A percentile compares a stretch with the other conserved stretches of the same genome.
phyloP scores from a whole-genome alignment of 2,797 vertebrate genomes.

The Anguilla megastoma region DNA sequence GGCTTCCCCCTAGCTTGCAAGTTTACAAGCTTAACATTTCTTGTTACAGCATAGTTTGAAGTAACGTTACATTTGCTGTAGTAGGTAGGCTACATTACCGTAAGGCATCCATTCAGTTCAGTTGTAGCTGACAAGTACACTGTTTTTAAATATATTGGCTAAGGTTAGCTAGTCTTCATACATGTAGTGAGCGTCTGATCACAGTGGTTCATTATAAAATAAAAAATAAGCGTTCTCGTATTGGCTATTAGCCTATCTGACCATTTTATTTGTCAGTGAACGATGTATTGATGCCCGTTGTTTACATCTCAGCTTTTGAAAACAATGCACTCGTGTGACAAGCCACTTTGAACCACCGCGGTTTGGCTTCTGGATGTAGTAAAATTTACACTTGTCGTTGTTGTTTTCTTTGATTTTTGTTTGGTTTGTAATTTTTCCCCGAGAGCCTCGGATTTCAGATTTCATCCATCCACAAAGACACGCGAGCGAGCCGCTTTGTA shows the following conservation, averaged over 20 bases:
- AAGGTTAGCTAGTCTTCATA: slow-evolving; percentile 18
- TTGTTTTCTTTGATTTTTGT: slow-evolving; percentile 20
- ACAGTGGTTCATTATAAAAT: not conserved
- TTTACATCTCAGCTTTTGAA: slow-evolving; percentile 12
- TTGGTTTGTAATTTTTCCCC: not conserved
- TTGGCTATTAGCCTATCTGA: not conserved
- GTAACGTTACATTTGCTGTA: not conserved
- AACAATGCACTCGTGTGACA: slow-evolving; percentile 21
- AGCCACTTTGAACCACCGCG: not conserved
- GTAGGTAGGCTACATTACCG: not conserved
- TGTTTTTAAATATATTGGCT: slow-evolving; percentile 7
- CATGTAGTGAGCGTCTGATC: not conserved
- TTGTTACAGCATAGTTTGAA: not conserved
- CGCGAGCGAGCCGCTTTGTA: not conserved
- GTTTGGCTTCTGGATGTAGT: slow-evolving; percentile 17
- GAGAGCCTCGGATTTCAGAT: not conserved
- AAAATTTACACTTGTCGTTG: not conserved
- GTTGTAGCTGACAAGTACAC: not conserved
- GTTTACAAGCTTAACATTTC: not conserved
- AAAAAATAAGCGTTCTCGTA: not conserved
- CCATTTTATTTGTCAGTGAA: not conserved
- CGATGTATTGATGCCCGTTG: not conserved
- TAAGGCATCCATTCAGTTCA: not conserved
- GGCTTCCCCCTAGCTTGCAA: not conserved
- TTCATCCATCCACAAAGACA: not conserved